Conservation (phyloP, 2,888 invertebrate species). For the Hirtodrosophila trivittata region DNA sequence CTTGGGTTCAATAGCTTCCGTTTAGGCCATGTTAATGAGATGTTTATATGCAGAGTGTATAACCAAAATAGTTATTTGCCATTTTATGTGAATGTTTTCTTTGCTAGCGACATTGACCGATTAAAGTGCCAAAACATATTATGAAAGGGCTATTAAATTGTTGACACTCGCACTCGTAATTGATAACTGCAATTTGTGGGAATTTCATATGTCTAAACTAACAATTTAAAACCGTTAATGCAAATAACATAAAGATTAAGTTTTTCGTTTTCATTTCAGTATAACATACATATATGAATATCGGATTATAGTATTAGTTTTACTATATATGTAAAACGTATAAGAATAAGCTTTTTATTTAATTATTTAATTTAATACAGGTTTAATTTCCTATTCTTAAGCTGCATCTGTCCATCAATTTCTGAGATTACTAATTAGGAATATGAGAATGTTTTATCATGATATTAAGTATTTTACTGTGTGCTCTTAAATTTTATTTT, state of each 20-base stretch:
- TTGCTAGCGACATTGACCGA: conserved; percentile 62
- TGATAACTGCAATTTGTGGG: conserved; percentile 6
- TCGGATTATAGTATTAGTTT: too few species aligned
- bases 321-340: too few species aligned
- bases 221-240: not conserved
- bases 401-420: too few species aligned
- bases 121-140: conserved; percentile 35
- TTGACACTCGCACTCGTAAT: conserved; percentile 3
- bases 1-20: conserved; percentile 53
- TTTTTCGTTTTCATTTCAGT: too few species aligned
- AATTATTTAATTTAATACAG: not conserved
- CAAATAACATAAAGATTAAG: not conserved
- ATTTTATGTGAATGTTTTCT: conserved; percentile 25
- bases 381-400: too few species aligned
- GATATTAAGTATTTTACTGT: too few species aligned
- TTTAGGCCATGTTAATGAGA: conserved; percentile 32
- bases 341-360: too few species aligned
- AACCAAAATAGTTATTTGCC: conserved; percentile 13
- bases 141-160: conserved; percentile 15
- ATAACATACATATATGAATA: too few species aligned
- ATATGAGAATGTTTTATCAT: too few species aligned
- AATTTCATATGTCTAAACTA: too few species aligned
- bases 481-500: conserved; percentile 31
- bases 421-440: too few species aligned
- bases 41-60: conserved; percentile 53